These are phyloP conservation scores for Atractosteus spatula DNA, from an alignment of 2,113 vertebrate species.

Conservation along the genomic window DNA sequence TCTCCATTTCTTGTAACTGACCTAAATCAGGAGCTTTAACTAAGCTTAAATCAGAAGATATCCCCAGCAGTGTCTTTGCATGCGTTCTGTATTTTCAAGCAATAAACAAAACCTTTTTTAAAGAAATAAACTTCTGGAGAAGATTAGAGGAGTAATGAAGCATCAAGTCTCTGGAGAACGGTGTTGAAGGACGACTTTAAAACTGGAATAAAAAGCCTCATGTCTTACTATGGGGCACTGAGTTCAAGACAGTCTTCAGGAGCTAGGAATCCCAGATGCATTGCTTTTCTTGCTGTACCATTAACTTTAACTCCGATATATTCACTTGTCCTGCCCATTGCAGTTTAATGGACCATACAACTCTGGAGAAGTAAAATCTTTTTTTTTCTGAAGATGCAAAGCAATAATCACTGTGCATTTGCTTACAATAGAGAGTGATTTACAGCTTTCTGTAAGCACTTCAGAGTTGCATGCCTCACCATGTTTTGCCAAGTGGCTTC, in stretches of 20 bases:
- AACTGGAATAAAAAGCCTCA: background rate
- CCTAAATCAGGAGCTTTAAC: background rate
- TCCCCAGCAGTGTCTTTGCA: background rate
- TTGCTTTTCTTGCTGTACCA: background rate
- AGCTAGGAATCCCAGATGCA: background rate
- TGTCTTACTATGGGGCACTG: background rate
- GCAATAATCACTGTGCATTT: background rate
- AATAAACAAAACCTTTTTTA: background rate
- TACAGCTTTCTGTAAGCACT: background rate
- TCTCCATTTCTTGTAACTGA: too few species aligned
- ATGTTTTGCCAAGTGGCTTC: background rate
- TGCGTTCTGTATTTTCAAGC: background rate
- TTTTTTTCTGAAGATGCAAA: background rate
- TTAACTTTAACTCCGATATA: background rate
- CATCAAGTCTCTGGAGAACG: background rate
- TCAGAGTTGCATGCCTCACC: background rate
- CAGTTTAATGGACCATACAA: background rate
- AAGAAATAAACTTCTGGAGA: background rate
- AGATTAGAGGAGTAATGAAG: constrained; percentile 11
- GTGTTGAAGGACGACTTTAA: background rate
- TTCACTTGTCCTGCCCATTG: background rate
- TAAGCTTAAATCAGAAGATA: background rate
- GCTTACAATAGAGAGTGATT: background rate
- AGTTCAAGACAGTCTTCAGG: background rate
- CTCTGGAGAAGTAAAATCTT: background rate